phyloP scores from a whole-genome alignment of 2,888 invertebrate species.

The Macrophya alboannulata region DNA sequence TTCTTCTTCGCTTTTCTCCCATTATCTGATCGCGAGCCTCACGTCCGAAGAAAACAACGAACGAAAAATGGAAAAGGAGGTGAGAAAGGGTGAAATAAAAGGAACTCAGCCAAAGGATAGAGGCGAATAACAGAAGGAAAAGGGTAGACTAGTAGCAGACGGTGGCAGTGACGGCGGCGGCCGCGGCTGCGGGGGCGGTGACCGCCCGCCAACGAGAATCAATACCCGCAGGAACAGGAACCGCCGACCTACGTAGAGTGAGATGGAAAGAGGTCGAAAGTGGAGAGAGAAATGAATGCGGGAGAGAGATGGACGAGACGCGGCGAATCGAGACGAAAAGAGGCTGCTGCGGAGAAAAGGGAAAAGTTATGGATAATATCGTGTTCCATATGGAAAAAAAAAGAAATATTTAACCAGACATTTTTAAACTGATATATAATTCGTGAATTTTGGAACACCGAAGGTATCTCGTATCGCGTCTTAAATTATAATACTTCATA shows the following conservation, averaged over 20 bases:
- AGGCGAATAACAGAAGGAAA: slow-evolving; percentile 64
- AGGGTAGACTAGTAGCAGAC: slow-evolving; percentile 79
- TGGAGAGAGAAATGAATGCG: slow-evolving; percentile 25
- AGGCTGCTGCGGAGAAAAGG: slow-evolving; percentile 56
- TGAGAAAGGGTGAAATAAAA: neutral
- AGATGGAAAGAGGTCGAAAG: slow-evolving; percentile 45
- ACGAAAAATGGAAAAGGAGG: neutral
- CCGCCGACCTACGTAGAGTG: slow-evolving; percentile 72
- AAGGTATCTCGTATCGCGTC: too few relatives aligned
- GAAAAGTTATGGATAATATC: slow-evolving; percentile 55
- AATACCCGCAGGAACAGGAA: slow-evolving; percentile 80
- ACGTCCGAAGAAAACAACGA: neutral
- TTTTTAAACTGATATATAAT: neutral
- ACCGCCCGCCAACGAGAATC: slow-evolving; percentile 80
- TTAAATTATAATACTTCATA: neutral
- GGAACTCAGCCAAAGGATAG: slow-evolving; percentile 14
- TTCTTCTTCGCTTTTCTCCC: slow-evolving; percentile 18
- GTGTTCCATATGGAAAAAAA: neutral
- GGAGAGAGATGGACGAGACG: slow-evolving; percentile 49
- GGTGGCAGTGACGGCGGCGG: slow-evolving; percentile 57
- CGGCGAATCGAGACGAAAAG: slow-evolving; percentile 58
- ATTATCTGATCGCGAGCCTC: neutral
- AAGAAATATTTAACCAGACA: neutral
- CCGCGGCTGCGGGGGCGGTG: slow-evolving; percentile 78
- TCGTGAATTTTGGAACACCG: too few relatives aligned